Evolutionary conservation across 1,140 invertebrate genomes (phyloP).

Genomic region (Drosophila triauraria): DNA sequence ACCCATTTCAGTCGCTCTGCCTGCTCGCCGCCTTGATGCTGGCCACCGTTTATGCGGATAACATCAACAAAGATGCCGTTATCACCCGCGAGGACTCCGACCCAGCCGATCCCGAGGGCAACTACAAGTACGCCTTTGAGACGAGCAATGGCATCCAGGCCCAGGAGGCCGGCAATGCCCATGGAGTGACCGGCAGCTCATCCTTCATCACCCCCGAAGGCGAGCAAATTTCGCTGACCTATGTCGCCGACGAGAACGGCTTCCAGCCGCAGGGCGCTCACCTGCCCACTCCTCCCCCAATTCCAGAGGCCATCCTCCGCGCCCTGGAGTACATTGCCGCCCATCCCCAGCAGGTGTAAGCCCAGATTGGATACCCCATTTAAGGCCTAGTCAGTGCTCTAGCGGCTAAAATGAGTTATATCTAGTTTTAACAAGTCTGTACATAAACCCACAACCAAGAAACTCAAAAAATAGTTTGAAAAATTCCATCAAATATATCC

Average conservation of each 20-base stretch:
- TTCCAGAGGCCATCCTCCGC: constrained; percentile 72
- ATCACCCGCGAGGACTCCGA: constrained; percentile 22
- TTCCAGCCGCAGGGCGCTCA: constrained; percentile 85
- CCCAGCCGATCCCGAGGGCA: constrained; percentile 70
- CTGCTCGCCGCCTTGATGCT: constrained; percentile 68
- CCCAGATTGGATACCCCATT: constrained; percentile 11
- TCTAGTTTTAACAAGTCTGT: constrained; percentile 50
- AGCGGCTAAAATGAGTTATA: constrained; percentile 44
- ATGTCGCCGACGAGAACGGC: constrained; percentile 86
- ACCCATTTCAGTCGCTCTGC: constrained; percentile 60
- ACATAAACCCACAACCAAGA: constrained; percentile 37
- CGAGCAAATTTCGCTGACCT: constrained; percentile 67
- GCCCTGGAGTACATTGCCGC: constrained; percentile 85
- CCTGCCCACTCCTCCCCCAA: constrained; percentile 86
- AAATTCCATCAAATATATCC: constrained; percentile 34
- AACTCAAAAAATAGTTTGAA: constrained; percentile 7
- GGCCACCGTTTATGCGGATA: constrained; percentile 67
- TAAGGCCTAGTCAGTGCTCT: constrained; percentile 51
- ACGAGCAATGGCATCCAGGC: constrained; percentile 71
- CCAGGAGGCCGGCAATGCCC: constrained; percentile 70
- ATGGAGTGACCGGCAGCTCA: constrained; percentile 48
- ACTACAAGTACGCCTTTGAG: constrained; percentile 46
- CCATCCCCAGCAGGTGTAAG: constrained; percentile 50
- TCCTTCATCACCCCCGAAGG: constrained; percentile 71
- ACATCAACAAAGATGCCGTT: constrained; percentile 72